Conservation (phyloP, 2,113 vertebrate genomes). For the Bothrops jararaca region DNA sequence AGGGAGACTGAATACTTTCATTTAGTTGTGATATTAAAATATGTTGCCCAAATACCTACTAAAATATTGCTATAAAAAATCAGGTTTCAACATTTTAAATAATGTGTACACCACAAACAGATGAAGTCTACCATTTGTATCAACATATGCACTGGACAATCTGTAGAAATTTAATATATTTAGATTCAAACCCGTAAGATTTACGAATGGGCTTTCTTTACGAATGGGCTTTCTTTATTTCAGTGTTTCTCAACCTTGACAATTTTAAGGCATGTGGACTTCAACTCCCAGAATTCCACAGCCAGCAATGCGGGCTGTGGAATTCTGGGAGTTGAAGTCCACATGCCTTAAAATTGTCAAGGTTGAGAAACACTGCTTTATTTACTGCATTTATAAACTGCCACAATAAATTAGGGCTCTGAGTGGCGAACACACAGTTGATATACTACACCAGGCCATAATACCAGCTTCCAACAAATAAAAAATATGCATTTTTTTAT, state of each 20-base stretch:
- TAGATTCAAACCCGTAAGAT: not conserved
- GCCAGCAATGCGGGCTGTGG: no score
- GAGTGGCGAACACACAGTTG: not conserved
- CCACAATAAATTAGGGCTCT: not conserved
- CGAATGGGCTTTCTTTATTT: no score
- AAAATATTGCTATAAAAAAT: not conserved
- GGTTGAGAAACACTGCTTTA: no score
- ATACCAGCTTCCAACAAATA: not conserved
- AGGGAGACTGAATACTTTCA: not conserved
- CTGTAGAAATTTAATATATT: not conserved
- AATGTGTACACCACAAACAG: not conserved
- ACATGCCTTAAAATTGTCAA: no score
- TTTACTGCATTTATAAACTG: not conserved
- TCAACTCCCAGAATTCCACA: no score
- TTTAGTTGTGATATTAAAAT: not conserved
- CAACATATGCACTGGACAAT: not conserved
- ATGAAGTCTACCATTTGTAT: not conserved
- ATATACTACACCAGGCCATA: not conserved
- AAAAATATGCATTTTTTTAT: not conserved
- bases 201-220: not conserved
- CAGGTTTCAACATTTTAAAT: not conserved
- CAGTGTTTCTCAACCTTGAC: no score
- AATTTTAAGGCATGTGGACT: no score
- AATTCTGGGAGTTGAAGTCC: no score
- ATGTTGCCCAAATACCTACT: conserved; percentile 1